phyloP scores from a whole-genome alignment of 2,888 invertebrate species.

The Agonopterix alstromeriana region DNA sequence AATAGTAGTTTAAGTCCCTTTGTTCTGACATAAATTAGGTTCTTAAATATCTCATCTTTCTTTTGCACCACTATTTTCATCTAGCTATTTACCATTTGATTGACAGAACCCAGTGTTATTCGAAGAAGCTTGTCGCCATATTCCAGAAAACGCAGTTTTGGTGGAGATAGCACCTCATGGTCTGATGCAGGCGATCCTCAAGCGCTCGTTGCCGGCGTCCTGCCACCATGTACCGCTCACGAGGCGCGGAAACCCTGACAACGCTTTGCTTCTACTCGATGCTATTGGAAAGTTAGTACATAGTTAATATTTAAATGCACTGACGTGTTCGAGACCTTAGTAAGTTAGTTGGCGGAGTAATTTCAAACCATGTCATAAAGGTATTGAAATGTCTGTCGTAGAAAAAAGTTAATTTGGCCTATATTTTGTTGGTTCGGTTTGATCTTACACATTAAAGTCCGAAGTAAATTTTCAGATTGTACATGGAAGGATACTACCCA shows the following conservation, averaged over 20 bases:
- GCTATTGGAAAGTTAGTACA: slow-evolving; percentile 78
- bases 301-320: no score
- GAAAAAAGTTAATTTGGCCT: no score
- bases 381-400: no score
- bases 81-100: not conserved
- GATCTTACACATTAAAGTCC: not conserved
- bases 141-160: slow-evolving; percentile 87
- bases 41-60: no score
- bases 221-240: slow-evolving; percentile 85
- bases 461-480: slow-evolving; percentile 73
- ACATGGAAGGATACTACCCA: slow-evolving; percentile 83
- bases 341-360: no score
- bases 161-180: slow-evolving; percentile 95
- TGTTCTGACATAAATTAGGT: no score
- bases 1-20: slow-evolving; percentile 19
- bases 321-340: no score
- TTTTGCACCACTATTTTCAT: no score
- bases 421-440: no score
- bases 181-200: slow-evolving; percentile 90
- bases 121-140: slow-evolving; percentile 85
- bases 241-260: slow-evolving; percentile 80
- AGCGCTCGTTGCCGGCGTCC: slow-evolving; percentile 80
- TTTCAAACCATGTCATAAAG: no score
- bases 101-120: slow-evolving; percentile 80
- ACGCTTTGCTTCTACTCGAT: slow-evolving; percentile 70